Evolutionary conservation across 1,140 invertebrate species (phyloP), one percentile per base, ranked within the genome.

Genomic region (Conus betulinus): DNA sequence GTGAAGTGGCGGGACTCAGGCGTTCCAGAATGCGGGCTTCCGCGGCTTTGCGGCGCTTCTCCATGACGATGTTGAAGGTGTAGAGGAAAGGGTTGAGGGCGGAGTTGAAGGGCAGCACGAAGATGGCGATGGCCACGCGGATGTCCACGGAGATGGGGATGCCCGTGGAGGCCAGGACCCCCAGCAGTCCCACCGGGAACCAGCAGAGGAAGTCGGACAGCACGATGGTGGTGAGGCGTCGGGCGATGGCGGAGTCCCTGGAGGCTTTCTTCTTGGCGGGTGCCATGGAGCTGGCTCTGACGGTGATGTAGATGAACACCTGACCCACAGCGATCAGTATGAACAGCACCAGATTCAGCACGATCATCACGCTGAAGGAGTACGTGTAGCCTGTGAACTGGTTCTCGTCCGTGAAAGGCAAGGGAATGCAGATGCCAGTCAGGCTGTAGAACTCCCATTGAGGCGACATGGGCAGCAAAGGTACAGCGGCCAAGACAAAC

Each of bases 401-500:
- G 1, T 86, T 57, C 3, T 90, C 25, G 5, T 83, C 25, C 5
- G 90, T 85, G 13, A 93, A 85, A 23, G 92, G 92, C 15, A 93
- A 82, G 23, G 91, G 88, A 7, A 92, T 82, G 84, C 92, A 92
- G 13, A 92, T 87, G 27, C 88, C 90, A 0, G 91, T 90, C 67
- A 89, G 87, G 10, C 90, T 88, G 84, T 92, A 93, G 86, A 93
- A 63, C 51, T 87, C 15, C 90, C 90, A 90, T 52, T 89, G 81
- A 23, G 74, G 55, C 5, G 82, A 63, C 15, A 86, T 67, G 8
- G 85, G 85, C 15, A 90, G 84, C 55, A 90, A 82, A 0, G 89
- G 89, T 8, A 90, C 20, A 11, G 52, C 63, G 8, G 89, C 89
- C 52, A 90, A 84, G 27, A 71, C 55, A 0, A 74, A 17, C 0